Percentiles rank a stretch among this genome's conserved stretches.
These are phyloP conservation scores for Podarcis lilfordi DNA, from an alignment of 2,797 vertebrate species.

Conservation along the genomic window DNA sequence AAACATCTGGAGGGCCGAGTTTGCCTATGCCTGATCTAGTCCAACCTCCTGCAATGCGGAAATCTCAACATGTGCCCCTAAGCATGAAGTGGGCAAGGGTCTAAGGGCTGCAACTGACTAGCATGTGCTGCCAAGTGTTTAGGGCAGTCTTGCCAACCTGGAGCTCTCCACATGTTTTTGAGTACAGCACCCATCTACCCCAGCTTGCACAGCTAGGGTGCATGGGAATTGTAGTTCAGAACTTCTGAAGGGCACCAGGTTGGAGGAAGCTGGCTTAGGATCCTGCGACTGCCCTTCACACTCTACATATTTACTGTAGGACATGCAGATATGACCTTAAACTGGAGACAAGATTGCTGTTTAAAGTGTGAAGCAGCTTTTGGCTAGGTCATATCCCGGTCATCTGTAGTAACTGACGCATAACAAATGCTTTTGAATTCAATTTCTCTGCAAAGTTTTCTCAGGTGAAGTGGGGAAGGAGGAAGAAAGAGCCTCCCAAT, in stretches of 20 bases:
- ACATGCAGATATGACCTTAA: neutral
- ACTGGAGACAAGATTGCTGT: neutral
- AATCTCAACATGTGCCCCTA: neutral
- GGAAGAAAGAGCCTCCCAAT: neutral
- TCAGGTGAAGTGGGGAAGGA: neutral
- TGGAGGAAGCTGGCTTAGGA: neutral
- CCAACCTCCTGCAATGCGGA: neutral
- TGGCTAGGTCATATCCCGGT: neutral
- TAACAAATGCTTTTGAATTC: slow-evolving; percentile 9
- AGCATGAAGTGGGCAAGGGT: neutral
- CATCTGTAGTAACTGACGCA: neutral
- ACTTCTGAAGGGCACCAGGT: neutral
- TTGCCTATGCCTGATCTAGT: too few relatives aligned
- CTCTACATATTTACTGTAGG: neutral
- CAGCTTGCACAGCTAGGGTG: too few relatives aligned
- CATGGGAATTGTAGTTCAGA: neutral
- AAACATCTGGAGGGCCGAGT: too few relatives aligned
- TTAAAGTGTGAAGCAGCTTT: neutral
- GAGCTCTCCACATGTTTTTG: too few relatives aligned
- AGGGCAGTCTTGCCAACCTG: neutral
- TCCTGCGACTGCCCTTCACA: neutral
- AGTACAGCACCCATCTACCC: too few relatives aligned
- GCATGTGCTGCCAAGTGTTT: neutral
- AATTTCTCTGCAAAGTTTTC: neutral
- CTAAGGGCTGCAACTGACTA: neutral